Conservation (phyloP, 2,113 vertebrate genomes). For the Myanophis thanlyinensis region DNA sequence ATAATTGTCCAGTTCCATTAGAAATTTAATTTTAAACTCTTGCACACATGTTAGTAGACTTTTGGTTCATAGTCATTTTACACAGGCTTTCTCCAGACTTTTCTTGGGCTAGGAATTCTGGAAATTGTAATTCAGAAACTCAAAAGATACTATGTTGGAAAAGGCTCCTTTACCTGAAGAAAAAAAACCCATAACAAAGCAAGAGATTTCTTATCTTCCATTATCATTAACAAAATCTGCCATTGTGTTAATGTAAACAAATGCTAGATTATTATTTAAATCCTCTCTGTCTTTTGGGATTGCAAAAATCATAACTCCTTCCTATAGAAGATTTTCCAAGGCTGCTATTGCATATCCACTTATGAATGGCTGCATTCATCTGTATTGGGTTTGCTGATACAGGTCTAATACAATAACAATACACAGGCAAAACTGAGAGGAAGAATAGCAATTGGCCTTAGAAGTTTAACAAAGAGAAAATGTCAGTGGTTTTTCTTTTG, state of each 20-base stretch:
- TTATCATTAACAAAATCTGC: too few species aligned
- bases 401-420: conserved; percentile 12
- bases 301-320: not conserved
- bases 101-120: not conserved
- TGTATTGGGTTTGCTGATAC: not conserved
- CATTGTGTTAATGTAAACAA: not conserved
- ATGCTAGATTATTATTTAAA: not conserved
- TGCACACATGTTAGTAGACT: not conserved
- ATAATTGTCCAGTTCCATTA: not conserved
- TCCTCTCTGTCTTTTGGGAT: not conserved
- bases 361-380: not conserved
- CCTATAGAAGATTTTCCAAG: not conserved
- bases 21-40: not conserved
- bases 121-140: not conserved
- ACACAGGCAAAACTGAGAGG: conserved; percentile 8
- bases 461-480: conserved; percentile 47
- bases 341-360: not conserved
- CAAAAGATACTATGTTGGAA: not conserved
- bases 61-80: not conserved
- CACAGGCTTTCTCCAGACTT: not conserved
- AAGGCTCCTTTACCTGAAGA: not conserved
- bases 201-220: too few species aligned
- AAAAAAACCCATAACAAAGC: not conserved
- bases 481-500: conserved; percentile 39
- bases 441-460: conserved; percentile 34